Percentiles rank a stretch among this genome's conserved stretches.
These are phyloP conservation scores for Oncorhynchus nerka DNA, from an alignment of 2,113 vertebrate genomes.

Conservation along the genomic window DNA sequence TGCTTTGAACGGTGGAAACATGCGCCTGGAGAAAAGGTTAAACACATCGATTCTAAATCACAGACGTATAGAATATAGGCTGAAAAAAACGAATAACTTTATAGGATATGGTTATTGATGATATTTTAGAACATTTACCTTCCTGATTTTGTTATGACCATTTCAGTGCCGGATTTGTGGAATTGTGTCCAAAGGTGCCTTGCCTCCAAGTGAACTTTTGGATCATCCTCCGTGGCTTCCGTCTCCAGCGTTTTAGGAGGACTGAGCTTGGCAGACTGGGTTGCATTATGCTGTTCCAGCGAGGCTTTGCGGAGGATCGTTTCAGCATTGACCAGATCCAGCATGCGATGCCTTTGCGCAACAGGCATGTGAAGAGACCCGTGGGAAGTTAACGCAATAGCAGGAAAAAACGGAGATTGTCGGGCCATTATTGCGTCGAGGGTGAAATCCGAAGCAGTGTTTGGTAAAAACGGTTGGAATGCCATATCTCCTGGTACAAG, in stretches of 20 bases:
- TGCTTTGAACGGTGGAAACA: constrained; percentile 94
- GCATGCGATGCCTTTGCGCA: constrained; percentile 78
- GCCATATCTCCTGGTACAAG: constrained; percentile 70
- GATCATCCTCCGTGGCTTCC: constrained; percentile 83
- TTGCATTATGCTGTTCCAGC: constrained; percentile 73
- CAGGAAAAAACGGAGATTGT: constrained; percentile 80
- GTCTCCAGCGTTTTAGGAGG: constrained; percentile 78
- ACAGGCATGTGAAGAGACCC: constrained; percentile 77
- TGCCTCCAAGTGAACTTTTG: constrained; percentile 88
- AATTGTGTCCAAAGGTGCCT: constrained; percentile 94
- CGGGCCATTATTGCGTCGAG: constrained; percentile 77
- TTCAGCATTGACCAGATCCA: constrained; percentile 78
- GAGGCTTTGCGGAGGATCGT: constrained; percentile 74
- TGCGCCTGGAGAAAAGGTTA: constrained; percentile 76
- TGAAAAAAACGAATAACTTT: neutral
- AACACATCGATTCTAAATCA: neutral
- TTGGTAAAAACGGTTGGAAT: constrained; percentile 60
- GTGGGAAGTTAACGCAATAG: constrained; percentile 77
- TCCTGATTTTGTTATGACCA: constrained; percentile 98
- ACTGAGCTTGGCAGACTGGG: constrained; percentile 66
- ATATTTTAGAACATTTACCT: constrained; percentile 74
- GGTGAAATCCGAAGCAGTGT: constrained; percentile 80
- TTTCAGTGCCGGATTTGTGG: constrained; percentile 91
- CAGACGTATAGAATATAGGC: neutral
- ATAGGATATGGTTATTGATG: neutral